Evolutionary conservation across 2,888 invertebrate species (phyloP), one percentile per base, ranked within the genome.

Genomic region (Agriotes lineatus): DNA sequence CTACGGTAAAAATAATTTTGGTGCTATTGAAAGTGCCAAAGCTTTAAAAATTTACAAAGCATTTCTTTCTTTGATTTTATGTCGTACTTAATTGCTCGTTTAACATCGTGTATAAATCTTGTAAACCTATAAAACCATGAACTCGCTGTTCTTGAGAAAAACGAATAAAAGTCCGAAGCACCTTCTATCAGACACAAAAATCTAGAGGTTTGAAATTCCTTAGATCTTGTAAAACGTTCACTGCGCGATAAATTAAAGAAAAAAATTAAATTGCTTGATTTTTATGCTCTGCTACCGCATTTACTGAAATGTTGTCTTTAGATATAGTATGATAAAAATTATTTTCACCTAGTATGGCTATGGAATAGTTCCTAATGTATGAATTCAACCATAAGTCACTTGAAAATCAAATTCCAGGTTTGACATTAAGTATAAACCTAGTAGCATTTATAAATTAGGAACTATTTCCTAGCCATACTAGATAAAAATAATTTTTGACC

Each of bases 61-160:
- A 61, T 61, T 20, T 48, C 12, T 25, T 2, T 7, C 20, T 42
- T 54, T 74, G 70, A 72, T 75, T 74, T 77, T 72, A 74, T 76
- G 69, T 70, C 63, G 54, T 71, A 63, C 66, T 75, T 75, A 77
- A 77, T 77, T 74, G 72, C 73, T 22, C 60, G 48, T 73, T 76
- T 77, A 71, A 77, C 74, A 64, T 69, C 69, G 59, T 63, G 48
- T 74, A 75, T 77, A 77, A 77, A 76, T 77, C 75, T 74, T 69
- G 52, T 60, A 56, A 54, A 56, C 70, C 73, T 70, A 75, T 76
- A 75, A 72, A 74, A 71, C 22, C 14, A 25, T 20, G 12, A 59
- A 45, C 22, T 16, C 10, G 1, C 5, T 44, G 22, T 59, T 45
- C 16, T 45, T 10, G 9, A 42, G 37, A 39, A 39, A 39, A 57